Evolutionary conservation across 1,140 invertebrate genomes (phyloP), one percentile per base, ranked within the genome.

Genomic region (Drusus annulatus): DNA sequence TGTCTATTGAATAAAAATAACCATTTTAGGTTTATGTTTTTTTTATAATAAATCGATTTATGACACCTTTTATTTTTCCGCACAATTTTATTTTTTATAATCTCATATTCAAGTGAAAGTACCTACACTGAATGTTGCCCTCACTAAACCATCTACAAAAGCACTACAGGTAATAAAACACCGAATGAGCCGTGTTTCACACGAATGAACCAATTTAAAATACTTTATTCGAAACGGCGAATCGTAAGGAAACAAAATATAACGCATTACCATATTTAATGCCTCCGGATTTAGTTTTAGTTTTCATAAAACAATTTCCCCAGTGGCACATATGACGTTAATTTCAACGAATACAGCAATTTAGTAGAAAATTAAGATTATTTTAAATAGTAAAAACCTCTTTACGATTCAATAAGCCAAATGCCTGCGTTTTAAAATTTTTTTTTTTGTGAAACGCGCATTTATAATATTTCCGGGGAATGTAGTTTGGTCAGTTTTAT

Each of bases 171-270:
- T 25, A 45, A 69, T 69, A 69, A 69, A 69, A 69, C 54, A 19
- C 65, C 15, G 21, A 56, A 17, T 28, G 23, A n/a, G 21, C 21
- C 69, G 21, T 54, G 13, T 56, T 74, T 21, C 69, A 54, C 51
- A 21, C 52, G 69, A 74, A 56, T 52, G 21, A 28, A 74, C n/a
- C 23, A 28, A 74, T 74, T 74, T 54, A 74, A 0, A 28, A 25
- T 16, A n/a, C 19, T 74, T 74, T 74, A 56, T 74, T 23, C 54
- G 50, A 69, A 69, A 69, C 21, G 6, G 28, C 31, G 21, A 50
- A 16, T 17, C 65, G 5, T 51, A 21, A 69, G 19, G 28, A 69
- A 36, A 23, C 17, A 63, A 63, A 63, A 63, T 63, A 56, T 63
- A 17, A 28, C 31, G n/a, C 16, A 69, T 69, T 45, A 69, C 17